Base-by-base conservation (phyloP, 2,797 vertebrate species). In the Poeciliopsis paucimaculata region DNA sequence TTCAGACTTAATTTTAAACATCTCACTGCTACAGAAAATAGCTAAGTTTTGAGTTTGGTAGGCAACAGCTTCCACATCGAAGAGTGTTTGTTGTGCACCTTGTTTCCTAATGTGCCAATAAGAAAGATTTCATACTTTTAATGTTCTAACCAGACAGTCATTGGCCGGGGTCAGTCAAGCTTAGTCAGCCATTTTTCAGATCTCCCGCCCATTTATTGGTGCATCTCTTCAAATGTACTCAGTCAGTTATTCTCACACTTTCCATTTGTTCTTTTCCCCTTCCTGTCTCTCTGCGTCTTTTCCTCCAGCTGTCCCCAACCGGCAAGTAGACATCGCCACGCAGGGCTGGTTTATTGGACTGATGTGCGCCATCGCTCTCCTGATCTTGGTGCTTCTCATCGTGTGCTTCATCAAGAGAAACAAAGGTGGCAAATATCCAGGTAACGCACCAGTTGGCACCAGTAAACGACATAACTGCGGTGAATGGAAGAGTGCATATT, bases 341-440 rank as follows among this genome's bases (percentile, higher is more conserved):
- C 98, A 99, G 93, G 98, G 98, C 88, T 99, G 98, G 98, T 99
- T 99, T 91, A 99, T 99, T 51, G 98, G 98, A 60, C 96, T 99
- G 11, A 99, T 99, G 98, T 99, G 98, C 89, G 98, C 98, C 82
- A 98, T 99, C 5, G 98, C 98, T 46, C 97, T 99, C 75, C 96
- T 99, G 78, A 98, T 99, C 92, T 93, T 99, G 90, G 97, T 99
- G 87, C 96, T 99, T 55, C 94, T 99, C 90, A 99, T 99, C 31
- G 96, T 99, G 91, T 99, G 98, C 94, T 99, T 99, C 92, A 98
- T 99, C 94, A 97, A 98, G 95, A 97, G 98, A 89, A 99, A 99
- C 93, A 99, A 99, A 82, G 98, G 98, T 83, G 98, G 98, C 72
- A 99, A 99, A 96, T 99, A 99, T 84, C 98, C 98, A 95, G 98